Evolutionary conservation across 2,888 invertebrate species (phyloP).

Genomic region (Eledona agricola): DNA sequence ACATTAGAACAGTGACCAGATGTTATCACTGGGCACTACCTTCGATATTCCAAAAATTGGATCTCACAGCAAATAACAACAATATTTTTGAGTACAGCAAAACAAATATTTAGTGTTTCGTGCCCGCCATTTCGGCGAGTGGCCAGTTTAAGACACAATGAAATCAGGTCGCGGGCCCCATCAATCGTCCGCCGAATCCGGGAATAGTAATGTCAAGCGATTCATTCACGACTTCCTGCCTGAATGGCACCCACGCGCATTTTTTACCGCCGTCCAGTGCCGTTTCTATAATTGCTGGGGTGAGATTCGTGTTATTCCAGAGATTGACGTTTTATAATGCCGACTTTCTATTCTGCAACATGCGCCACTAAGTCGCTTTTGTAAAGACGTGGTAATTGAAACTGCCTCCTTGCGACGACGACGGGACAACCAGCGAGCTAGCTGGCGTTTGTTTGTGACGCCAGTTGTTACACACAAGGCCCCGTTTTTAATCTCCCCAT

Average conservation of each 20-base stretch:
- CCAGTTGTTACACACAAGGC: conserved; percentile 50
- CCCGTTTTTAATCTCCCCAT: conserved; percentile 57
- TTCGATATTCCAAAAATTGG: too few species aligned
- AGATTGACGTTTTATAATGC: conserved; percentile 60
- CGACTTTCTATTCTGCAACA: conserved; percentile 58
- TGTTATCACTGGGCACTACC: too few species aligned
- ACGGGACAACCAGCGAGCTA: conserved; percentile 37
- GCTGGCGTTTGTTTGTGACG: conserved; percentile 49
- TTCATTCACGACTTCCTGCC: conserved; percentile 31
- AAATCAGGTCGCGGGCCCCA: conserved; percentile 27
- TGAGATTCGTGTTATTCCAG: conserved; percentile 8
- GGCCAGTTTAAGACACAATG: too few species aligned
- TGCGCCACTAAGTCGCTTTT: conserved; percentile 59
- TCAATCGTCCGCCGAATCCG: conserved; percentile 27
- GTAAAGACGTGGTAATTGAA: conserved; percentile 61
- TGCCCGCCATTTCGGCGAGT: too few species aligned
- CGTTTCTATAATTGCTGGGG: conserved; percentile 5
- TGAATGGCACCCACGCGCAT: conserved; percentile 26
- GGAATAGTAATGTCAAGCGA: conserved; percentile 29
- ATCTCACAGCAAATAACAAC: too few species aligned
- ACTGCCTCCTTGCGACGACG: conserved; percentile 52
- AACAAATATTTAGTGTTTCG: too few species aligned
- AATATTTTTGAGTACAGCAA: too few species aligned
- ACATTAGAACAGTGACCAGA: too few species aligned
- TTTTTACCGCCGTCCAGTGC: conserved; percentile 24